Percentiles rank a stretch among this genome's conserved stretches.
These are phyloP conservation scores for Epinotia nisella DNA, from an alignment of 2,888 invertebrate species.

Conservation along the genomic window DNA sequence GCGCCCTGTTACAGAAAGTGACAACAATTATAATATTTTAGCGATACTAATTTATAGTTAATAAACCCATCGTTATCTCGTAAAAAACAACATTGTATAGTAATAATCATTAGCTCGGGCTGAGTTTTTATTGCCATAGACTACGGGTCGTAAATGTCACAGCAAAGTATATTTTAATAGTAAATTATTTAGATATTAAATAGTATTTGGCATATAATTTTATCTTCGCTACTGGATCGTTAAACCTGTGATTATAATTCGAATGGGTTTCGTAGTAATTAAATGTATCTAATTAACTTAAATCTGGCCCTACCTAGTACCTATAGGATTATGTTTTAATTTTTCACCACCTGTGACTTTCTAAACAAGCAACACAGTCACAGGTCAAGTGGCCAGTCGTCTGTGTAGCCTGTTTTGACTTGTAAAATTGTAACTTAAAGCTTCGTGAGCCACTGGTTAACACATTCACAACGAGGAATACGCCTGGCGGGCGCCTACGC, in stretches of 20 bases:
- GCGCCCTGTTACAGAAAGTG: conserved; percentile 28
- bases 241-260: conserved; percentile 17
- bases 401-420: too few relatives aligned
- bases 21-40: conserved; percentile 42
- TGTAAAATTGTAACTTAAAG: too few relatives aligned
- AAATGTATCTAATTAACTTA: conserved; percentile 29
- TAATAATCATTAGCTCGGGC: conserved; percentile 56
- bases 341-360: too few relatives aligned
- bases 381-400: too few relatives aligned
- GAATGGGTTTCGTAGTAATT: conserved; percentile 18
- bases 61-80: conserved; percentile 46
- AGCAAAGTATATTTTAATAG: conserved; percentile 62
- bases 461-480: too few relatives aligned
- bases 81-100: conserved; percentile 59
- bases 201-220: conserved; percentile 43
- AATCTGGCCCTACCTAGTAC: neutral
- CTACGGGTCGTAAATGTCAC: conserved; percentile 57
- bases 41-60: conserved; percentile 41
- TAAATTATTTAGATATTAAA: conserved; percentile 56
- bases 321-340: neutral
- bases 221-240: conserved; percentile 42
- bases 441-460: too few relatives aligned
- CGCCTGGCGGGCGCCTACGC: too few relatives aligned
- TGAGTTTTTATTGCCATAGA: conserved; percentile 54
- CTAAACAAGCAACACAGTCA: too few relatives aligned